Conservation (phyloP, 1,140 invertebrate species). For the Idris sp. region DNA sequence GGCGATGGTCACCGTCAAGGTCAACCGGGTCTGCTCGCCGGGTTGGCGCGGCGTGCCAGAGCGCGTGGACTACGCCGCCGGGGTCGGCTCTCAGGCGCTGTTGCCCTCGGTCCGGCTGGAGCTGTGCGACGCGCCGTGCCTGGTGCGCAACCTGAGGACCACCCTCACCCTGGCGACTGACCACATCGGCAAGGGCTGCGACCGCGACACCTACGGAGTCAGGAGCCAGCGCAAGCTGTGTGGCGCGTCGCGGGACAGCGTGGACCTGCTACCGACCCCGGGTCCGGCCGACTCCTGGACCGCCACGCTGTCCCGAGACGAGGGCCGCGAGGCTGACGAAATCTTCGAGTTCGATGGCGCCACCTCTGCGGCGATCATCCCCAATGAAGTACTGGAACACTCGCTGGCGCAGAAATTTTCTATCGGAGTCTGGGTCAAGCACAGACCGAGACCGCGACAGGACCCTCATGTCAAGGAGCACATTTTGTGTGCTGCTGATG, state of each 20-base stretch:
- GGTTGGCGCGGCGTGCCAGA: slow-evolving; percentile 88
- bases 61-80: slow-evolving; percentile 93
- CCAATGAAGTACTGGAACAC: slow-evolving; percentile 86
- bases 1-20: slow-evolving; percentile 96
- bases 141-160: slow-evolving; percentile 80
- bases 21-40: slow-evolving; percentile 81
- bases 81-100: slow-evolving; percentile 86
- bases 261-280: slow-evolving; percentile 93
- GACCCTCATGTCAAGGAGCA: slow-evolving; percentile 96
- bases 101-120: slow-evolving; percentile 88
- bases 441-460: slow-evolving; percentile 83
- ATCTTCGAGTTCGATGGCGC: slow-evolving; percentile 96
- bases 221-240: slow-evolving; percentile 93
- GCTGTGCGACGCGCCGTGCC: slow-evolving; percentile 91
- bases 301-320: slow-evolving; percentile 90
- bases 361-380: slow-evolving; percentile 91
- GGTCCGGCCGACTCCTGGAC: slow-evolving; percentile 91
- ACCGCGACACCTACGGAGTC: slow-evolving; percentile 93
- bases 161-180: slow-evolving; percentile 86
- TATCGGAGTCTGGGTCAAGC: slow-evolving; percentile 95
- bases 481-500: slow-evolving; percentile 96
- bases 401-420: slow-evolving; percentile 89
- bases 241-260: slow-evolving; percentile 82
- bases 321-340: slow-evolving; percentile 92
- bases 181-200: slow-evolving; percentile 94